A percentile compares a stretch with the other conserved stretches of the same genome.
These are phyloP conservation scores for Malaclemys terrapin DNA, from an alignment of 2,113 vertebrate genomes.

Conservation along the genomic window DNA sequence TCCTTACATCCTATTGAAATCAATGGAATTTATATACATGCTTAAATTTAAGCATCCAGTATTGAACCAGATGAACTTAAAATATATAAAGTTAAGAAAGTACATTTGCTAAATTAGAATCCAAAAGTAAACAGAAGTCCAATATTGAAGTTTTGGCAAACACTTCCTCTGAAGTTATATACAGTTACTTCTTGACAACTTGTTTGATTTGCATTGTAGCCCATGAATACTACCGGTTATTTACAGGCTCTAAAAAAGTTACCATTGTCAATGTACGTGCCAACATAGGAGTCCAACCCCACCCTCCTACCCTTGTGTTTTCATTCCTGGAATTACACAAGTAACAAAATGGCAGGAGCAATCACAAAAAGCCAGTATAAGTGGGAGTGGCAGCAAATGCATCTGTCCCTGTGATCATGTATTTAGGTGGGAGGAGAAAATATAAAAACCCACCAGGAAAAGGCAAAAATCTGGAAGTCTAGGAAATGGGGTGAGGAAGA, in stretches of 20 bases:
- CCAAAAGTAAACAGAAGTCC: neutral
- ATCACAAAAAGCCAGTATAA: neutral
- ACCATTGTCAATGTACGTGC: neutral
- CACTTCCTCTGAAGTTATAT: neutral
- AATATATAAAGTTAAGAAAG: neutral
- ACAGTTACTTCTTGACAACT: neutral
- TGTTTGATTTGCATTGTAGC: neutral
- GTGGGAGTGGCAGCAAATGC: neutral
- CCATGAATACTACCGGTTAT: neutral
- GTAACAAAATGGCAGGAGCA: neutral
- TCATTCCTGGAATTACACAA: neutral
- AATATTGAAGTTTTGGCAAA: neutral
- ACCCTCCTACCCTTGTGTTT: neutral
- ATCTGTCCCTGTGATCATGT: too few species aligned
- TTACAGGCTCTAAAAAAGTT: neutral
- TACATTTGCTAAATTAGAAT: neutral
- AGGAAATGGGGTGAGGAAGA: neutral
- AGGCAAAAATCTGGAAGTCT: neutral
- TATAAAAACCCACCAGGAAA: neutral
- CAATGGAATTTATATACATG: rapidly evolving
- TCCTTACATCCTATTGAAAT: neutral
- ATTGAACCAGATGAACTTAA: neutral
- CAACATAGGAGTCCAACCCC: neutral
- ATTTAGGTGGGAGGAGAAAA: neutral
- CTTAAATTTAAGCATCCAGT: rapidly evolving